Evolutionary conservation across 35 echinoderm and acorn worm genomes (phyloP).

Genomic region (Apostichopus japonicus): DNA sequence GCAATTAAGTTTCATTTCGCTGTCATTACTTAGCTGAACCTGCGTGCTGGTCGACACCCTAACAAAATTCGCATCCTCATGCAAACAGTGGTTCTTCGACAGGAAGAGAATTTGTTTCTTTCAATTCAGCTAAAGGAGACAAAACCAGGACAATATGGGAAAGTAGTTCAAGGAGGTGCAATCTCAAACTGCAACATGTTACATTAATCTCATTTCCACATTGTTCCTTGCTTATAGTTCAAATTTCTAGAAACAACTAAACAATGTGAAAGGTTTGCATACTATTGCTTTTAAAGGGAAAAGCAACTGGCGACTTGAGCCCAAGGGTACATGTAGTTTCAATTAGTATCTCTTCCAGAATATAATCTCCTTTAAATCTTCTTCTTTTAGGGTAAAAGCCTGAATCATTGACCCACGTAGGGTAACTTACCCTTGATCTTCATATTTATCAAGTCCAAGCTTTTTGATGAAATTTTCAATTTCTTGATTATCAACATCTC

Average conservation of each 20-base stretch:
- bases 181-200: background rate
- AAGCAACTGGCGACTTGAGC: too few species aligned
- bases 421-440: background rate
- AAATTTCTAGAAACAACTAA: background rate
- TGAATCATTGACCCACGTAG: background rate
- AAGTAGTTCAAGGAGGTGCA: background rate
- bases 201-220: too few species aligned
- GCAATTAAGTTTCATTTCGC: background rate
- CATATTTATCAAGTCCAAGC: slow-evolving; percentile 34
- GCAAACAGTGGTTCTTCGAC: too few species aligned
- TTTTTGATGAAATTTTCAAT: slow-evolving; percentile 33
- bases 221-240: too few species aligned
- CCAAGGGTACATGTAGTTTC: too few species aligned
- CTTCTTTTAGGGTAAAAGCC: too few species aligned
- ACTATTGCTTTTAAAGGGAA: too few species aligned
- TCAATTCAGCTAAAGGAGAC: background rate
- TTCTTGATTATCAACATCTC: background rate
- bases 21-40: background rate
- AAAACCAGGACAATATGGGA: background rate
- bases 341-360: too few species aligned
- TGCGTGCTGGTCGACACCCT: too few species aligned
- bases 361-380: too few species aligned
- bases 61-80: background rate
- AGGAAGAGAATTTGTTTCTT: background rate
- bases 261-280: too few species aligned